A percentile compares a stretch with the other conserved stretches of the same genome.
Evolutionary conservation across 2,113 vertebrate genomes (phyloP).

Genomic region (Pogonocichla stellata): DNA sequence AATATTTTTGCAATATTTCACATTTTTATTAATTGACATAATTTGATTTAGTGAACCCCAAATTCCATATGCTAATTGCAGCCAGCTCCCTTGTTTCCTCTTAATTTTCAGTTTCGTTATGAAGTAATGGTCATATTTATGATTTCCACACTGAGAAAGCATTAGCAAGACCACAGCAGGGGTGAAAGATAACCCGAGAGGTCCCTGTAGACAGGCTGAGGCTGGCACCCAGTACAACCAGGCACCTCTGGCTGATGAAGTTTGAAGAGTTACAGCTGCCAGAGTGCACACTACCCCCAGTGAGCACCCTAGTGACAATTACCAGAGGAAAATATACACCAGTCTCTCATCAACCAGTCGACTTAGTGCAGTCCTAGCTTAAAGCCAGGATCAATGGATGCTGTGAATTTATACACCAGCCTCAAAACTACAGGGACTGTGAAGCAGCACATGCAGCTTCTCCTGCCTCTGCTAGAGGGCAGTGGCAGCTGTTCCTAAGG

Average conservation of each 20-base stretch:
- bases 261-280: neutral
- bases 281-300: too few species aligned
- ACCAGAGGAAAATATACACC: neutral
- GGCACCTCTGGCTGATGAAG: neutral
- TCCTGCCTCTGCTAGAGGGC: neutral
- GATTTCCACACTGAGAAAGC: neutral
- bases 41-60: neutral
- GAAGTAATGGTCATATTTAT: neutral
- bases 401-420: rapidly evolving
- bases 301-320: neutral
- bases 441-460: neutral
- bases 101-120: neutral
- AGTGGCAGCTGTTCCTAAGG: neutral
- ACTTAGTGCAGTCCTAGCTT: neutral
- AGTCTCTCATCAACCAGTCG: neutral
- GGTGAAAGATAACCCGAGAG: rapidly evolving
- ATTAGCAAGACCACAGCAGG: neutral
- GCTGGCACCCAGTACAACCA: rapidly evolving
- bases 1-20: neutral
- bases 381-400: neutral
- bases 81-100: neutral
- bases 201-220: neutral
- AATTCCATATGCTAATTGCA: neutral
- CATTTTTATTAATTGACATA: neutral
- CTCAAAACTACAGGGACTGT: neutral